Base-by-base conservation (phyloP, 2,797 vertebrate genomes). In the Protosalanx chinensis region DNA sequence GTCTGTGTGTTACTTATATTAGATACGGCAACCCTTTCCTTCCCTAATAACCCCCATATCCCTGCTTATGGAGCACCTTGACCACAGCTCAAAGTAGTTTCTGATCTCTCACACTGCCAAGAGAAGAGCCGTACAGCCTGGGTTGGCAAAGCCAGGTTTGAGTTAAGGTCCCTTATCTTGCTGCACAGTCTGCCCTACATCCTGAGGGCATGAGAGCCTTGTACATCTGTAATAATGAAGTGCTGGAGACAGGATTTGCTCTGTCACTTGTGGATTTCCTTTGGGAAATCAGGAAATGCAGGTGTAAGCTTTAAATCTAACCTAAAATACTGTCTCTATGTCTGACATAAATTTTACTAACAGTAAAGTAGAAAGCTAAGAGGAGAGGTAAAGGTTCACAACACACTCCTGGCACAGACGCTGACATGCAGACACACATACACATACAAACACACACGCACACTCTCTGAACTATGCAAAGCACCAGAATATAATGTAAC, bases 171-270 rank as follows among this genome's bases (percentile, higher is more conserved):
- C 67, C 74, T 79, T 71, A 53, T 78, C 66, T 80, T 64, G 62
- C 58, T 68, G 51, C 69, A 71, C 72, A 72, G 71, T 68, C 46
- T 74, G 68, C 67, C 68, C 76, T 68, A 65, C 77, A 72, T 76
- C 79, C 74, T 7, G 56, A 56, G 58, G 74, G 70, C 68, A 69
- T 56, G 13, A 60, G 65, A 76, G 73, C 73, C 68, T 41, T 71
- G 68, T 62, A 71, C 62, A 64, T 64, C 71, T 70, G 67, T 60
- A 66, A 77, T 83, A 82, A 81, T 85, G 61, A 83, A 74, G 66
- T 68, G 67, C 32, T 67, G 60, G 57, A 76, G 79, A 79, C 63
- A 67, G 35, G 65, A 77, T 74, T 69, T 70, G 58, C 67, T 67
- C 65, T 81, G 73, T 76, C 76, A 70, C 63, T 66, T 20, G n/a